phyloP scores from a whole-genome alignment of 2,888 invertebrate species.

The Agrotis segetum region DNA sequence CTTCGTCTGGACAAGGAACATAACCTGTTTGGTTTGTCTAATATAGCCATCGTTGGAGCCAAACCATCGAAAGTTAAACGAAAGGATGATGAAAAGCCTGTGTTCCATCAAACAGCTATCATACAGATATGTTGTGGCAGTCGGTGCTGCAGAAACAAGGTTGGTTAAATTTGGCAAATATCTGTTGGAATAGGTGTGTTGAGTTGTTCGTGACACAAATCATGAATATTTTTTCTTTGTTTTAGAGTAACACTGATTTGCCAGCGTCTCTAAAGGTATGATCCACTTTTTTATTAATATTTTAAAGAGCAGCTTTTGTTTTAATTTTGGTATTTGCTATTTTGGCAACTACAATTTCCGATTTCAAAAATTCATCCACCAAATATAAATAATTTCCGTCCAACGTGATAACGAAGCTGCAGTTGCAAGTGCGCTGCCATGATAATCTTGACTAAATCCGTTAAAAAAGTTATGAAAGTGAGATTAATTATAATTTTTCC shows the following conservation, averaged over 20 bases:
- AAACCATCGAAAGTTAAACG: constrained; percentile 73
- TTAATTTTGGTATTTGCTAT: no score
- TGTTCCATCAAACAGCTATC: constrained; percentile 86
- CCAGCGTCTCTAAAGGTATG: constrained; percentile 82
- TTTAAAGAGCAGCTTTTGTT: neutral
- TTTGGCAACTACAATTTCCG: no score
- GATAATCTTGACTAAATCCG: no score
- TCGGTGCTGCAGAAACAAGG: constrained; percentile 79
- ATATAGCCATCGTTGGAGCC: constrained; percentile 79
- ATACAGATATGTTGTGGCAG: constrained; percentile 81
- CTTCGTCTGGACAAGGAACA: constrained; percentile 85
- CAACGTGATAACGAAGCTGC: no score
- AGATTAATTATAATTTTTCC: neutral
- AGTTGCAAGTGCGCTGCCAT: no score
- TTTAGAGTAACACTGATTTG: constrained; percentile 84
- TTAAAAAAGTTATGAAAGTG: no score
- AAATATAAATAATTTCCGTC: no score
- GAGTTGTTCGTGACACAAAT: neutral
- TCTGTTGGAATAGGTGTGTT: neutral
- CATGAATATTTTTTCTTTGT: constrained; percentile 54
- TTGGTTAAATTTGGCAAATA: constrained; percentile 55
- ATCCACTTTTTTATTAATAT: neutral
- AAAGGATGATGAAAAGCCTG: constrained; percentile 79
- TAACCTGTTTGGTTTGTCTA: constrained; percentile 86
- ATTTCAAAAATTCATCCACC: no score